Evolutionary conservation across 1,140 invertebrate genomes (phyloP).

Genomic region (Pomacea maculata): DNA sequence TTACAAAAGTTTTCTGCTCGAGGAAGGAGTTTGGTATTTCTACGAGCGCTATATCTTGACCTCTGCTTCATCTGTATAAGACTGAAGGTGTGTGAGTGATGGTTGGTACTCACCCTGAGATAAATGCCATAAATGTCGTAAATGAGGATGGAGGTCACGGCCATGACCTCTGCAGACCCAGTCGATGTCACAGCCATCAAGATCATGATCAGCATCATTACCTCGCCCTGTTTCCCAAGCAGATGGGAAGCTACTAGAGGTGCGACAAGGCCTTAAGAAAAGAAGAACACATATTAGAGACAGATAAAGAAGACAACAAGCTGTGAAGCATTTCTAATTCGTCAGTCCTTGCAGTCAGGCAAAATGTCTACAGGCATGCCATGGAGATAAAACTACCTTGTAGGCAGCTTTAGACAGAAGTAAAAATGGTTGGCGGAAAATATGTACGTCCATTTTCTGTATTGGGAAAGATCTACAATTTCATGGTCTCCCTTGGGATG

Average conservation of each 20-base stretch:
- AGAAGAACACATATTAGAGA: background rate
- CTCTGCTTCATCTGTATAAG: too few species aligned
- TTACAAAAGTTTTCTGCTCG: too few species aligned
- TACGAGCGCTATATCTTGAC: too few species aligned
- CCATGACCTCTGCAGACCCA: constrained; percentile 65
- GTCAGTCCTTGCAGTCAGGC: background rate
- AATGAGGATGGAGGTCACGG: constrained; percentile 65
- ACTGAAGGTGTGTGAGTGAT: too few species aligned
- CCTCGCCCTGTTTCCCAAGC: constrained; percentile 56
- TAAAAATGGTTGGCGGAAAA: background rate
- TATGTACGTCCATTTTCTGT: too few species aligned
- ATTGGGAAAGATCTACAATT: too few species aligned
- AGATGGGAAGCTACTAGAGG: constrained; percentile 60
- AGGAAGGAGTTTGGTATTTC: too few species aligned
- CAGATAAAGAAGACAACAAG: background rate
- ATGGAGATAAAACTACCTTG: background rate
- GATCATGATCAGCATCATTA: constrained; percentile 61
- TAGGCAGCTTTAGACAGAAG: background rate
- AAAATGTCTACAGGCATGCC: background rate
- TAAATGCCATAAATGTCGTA: constrained; percentile 67
- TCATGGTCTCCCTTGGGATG: too few species aligned
- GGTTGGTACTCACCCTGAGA: constrained; percentile 48
- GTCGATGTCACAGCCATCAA: constrained; percentile 66
- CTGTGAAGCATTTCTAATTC: background rate
- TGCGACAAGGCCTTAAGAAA: constrained; percentile 56